Evolutionary conservation across 2,888 invertebrate species (phyloP).

Genomic region (Napeogenes sylphis): DNA sequence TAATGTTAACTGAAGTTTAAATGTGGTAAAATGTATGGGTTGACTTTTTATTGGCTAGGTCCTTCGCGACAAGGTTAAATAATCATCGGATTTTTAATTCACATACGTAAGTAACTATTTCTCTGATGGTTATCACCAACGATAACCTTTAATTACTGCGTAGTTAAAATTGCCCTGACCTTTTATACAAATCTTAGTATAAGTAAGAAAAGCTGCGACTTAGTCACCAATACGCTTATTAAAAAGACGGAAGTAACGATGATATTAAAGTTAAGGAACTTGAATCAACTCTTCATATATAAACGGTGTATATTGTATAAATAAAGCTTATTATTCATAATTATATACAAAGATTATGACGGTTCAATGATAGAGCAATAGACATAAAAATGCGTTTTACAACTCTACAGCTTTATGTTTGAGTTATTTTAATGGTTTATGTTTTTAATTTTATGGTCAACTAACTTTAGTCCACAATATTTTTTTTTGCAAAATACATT

Average conservation of each 20-base stretch:
- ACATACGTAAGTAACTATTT: slow-evolving; percentile 71
- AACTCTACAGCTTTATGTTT: background rate
- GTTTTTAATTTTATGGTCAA: background rate
- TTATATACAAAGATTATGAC: slow-evolving; percentile 1
- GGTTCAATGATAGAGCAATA: background rate
- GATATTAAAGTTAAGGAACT: slow-evolving; percentile 17
- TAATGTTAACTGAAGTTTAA: slow-evolving; percentile 17
- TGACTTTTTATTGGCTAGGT: slow-evolving; percentile 61
- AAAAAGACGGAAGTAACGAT: slow-evolving; percentile 20
- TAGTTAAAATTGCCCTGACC: slow-evolving; percentile 74
- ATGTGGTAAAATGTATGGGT: slow-evolving; percentile 46
- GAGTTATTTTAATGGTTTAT: background rate
- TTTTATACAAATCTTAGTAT: slow-evolving; percentile 62
- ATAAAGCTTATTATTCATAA: slow-evolving; percentile 4
- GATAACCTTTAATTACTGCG: slow-evolving; percentile 78
- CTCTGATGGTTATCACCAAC: slow-evolving; percentile 76
- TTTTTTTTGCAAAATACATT: too few species aligned
- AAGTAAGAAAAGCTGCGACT: slow-evolving; percentile 49
- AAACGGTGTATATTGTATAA: background rate
- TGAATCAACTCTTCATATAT: background rate
- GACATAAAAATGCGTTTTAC: background rate
- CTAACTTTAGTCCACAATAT: too few species aligned
- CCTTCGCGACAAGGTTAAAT: slow-evolving; percentile 60
- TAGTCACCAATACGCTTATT: slow-evolving; percentile 31
- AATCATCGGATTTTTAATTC: slow-evolving; percentile 69